Percentiles rank a stretch among this genome's conserved stretches.
Evolutionary conservation across 1,140 invertebrate genomes (phyloP).

Genomic region (Neoseiulus cucumeris): DNA sequence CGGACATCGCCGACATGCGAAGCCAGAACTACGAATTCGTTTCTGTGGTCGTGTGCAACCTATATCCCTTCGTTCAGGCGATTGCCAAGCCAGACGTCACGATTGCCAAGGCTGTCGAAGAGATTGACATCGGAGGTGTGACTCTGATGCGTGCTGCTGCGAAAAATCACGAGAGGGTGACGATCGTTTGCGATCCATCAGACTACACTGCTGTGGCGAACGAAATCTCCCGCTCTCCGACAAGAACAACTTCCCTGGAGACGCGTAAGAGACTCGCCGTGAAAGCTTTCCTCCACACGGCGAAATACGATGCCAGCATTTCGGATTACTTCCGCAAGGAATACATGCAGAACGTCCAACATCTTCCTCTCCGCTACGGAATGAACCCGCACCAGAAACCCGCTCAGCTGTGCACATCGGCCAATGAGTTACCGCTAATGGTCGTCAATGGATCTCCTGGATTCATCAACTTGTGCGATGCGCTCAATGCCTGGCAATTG

Average conservation of each 20-base stretch:
- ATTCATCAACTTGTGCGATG: conserved; percentile 93
- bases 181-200: conserved; percentile 71
- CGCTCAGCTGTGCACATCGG: conserved; percentile 69
- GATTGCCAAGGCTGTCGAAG: conserved; percentile 77
- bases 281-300: conserved; percentile 88
- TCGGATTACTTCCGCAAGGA: conserved; percentile 85
- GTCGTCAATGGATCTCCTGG: conserved; percentile 87
- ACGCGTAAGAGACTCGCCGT: conserved; percentile 43
- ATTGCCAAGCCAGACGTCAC: conserved; percentile 58
- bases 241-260: conserved; percentile 28
- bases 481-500: conserved; percentile 88
- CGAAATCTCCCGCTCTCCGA: neutral
- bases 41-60: conserved; percentile 70
- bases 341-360: conserved; percentile 52
- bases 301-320: conserved; percentile 80
- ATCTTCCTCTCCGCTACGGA: conserved; percentile 71
- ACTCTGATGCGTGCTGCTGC: conserved; percentile 82
- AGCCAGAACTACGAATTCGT: conserved; percentile 25
- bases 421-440: conserved; percentile 56
- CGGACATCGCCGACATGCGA: conserved; percentile 60
- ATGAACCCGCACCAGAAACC: conserved; percentile 97
- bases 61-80: conserved; percentile 87
- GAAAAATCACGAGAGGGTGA: conserved; percentile 90
- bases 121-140: conserved; percentile 54
- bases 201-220: conserved; percentile 47